Conservation (phyloP, 2,888 invertebrate genomes). For the Agrochola lota region DNA sequence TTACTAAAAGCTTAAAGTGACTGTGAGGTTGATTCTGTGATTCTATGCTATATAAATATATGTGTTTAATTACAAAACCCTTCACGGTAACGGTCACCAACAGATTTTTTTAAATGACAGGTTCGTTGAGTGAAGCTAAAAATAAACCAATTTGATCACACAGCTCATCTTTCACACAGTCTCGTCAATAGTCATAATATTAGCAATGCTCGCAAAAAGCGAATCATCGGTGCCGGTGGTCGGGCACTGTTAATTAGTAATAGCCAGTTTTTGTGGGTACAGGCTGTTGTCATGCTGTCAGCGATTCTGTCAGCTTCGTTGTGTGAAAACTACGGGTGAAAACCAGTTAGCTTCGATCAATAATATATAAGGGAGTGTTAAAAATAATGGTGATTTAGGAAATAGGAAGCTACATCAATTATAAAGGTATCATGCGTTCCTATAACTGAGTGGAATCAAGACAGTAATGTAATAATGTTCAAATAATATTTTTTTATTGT, state of each 20-base stretch:
- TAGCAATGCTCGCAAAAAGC: constrained; percentile 54
- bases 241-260: constrained; percentile 64
- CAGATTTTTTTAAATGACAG: background rate
- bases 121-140: background rate
- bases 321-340: background rate
- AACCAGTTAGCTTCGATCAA: background rate
- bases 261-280: constrained; percentile 51
- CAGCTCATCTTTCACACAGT: constrained; percentile 27
- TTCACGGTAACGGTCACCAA: background rate
- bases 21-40: no score
- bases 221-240: constrained; percentile 60
- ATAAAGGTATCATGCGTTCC: no score
- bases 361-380: background rate
- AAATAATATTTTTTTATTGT: background rate
- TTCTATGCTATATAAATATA: no score
- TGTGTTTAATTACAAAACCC: background rate
- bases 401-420: no score
- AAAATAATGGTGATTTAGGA: no score
- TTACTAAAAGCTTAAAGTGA: no score
- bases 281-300: constrained; percentile 28
- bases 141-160: background rate
- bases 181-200: constrained; percentile 43
- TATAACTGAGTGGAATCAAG: no score
- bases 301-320: constrained; percentile 31
- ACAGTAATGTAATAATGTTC: no score